phyloP scores from a whole-genome alignment of 2,797 vertebrate species.

The Hydrophis major region DNA sequence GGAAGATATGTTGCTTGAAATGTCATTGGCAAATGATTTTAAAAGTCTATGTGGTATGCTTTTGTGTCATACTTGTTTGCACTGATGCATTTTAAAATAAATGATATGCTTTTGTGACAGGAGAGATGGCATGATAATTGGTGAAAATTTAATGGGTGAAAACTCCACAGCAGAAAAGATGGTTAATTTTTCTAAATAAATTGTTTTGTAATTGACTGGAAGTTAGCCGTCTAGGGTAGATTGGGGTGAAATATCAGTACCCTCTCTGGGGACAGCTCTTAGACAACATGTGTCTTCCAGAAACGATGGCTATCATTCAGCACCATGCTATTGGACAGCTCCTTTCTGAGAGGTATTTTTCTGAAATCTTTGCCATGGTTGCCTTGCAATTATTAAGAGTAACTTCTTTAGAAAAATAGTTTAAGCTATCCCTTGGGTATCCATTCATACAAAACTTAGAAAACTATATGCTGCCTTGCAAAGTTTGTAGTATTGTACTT shows the following conservation, averaged over 20 bases:
- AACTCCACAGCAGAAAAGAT: background rate
- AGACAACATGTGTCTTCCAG: background rate
- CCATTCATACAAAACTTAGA: background rate
- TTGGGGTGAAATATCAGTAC: background rate
- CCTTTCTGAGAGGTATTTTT: background rate
- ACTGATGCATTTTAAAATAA: constrained; percentile 8
- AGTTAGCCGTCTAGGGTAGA: background rate
- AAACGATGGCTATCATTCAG: background rate
- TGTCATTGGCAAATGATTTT: constrained; percentile 29
- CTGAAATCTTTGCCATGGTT: background rate
- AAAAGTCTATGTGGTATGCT: constrained; percentile 16
- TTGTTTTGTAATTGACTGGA: background rate
- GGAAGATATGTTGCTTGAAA: constrained; percentile 11
- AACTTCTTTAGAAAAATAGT: background rate
- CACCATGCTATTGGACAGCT: background rate
- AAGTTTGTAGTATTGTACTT: background rate
- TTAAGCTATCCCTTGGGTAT: too few relatives aligned
- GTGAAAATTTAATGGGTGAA: constrained; percentile 55
- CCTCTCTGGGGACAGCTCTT: background rate
- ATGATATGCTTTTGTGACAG: constrained; percentile 22
- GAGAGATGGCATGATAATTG: constrained; percentile 22
- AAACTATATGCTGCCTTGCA: background rate
- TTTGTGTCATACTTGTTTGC: constrained; percentile 11
- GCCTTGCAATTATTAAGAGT: background rate
- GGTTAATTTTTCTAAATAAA: background rate